Evolutionary conservation across 2,113 vertebrate genomes (phyloP).

Genomic region (Erythrocercus mccallii): DNA sequence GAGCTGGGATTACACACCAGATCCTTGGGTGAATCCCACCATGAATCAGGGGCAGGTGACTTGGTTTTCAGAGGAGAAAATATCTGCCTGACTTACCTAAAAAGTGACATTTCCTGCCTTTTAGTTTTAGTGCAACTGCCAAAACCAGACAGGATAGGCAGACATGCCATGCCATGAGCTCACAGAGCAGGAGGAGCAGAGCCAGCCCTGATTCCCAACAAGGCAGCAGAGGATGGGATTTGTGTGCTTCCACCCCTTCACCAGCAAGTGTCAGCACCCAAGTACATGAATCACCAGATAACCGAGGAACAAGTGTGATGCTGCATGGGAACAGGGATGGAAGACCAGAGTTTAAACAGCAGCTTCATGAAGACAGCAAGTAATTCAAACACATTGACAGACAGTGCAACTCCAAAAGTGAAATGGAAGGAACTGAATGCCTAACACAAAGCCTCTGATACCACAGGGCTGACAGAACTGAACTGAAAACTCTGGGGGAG

Average conservation of each 20-base stretch:
- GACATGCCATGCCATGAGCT: rapidly evolving
- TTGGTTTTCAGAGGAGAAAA: not conserved
- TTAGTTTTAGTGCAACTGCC: not conserved
- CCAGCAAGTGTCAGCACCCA: not conserved
- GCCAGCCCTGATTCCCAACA: not conserved
- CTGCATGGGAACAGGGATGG: rapidly evolving
- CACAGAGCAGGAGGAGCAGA: rapidly evolving
- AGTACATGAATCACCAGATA: rapidly evolving
- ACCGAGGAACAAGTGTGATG: not conserved
- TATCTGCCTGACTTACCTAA: not conserved
- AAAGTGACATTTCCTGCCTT: not conserved
- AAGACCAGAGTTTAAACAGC: not conserved
- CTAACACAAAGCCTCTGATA: too few species aligned
- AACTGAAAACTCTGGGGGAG: not conserved
- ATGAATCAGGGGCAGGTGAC: not conserved
- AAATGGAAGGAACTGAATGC: not conserved
- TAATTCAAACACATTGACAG: not conserved
- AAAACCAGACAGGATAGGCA: not conserved
- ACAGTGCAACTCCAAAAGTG: not conserved
- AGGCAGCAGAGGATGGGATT: too few species aligned
- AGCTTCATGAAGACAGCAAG: not conserved
- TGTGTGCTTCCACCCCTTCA: not conserved
- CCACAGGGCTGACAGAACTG: too few species aligned
- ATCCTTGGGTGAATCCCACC: not conserved
- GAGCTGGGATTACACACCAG: not conserved